Percentiles rank a stretch among this genome's conserved stretches.
Conservation (phyloP, 2,888 invertebrate genomes). For the Alloscopus bannaensis region DNA sequence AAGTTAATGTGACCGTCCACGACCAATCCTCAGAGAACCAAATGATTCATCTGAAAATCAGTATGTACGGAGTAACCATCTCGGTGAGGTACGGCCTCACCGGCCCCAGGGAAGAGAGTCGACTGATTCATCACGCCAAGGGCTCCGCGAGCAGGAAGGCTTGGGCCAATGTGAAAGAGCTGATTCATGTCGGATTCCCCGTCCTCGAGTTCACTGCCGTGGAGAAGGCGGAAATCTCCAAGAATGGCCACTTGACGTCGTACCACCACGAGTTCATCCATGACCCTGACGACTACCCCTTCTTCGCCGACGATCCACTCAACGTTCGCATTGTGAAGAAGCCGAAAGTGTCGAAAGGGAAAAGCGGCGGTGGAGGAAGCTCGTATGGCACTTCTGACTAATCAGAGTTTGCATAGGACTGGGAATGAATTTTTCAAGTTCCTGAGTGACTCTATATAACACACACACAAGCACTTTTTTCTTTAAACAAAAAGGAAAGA, state of each 20-base stretch:
- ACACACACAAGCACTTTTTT: no score
- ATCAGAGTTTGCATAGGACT: no score
- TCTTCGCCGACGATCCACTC: conserved; percentile 96
- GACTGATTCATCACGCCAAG: conserved; percentile 93
- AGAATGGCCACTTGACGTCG: conserved; percentile 87
- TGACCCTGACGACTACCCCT: conserved; percentile 91
- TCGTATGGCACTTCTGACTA: no score
- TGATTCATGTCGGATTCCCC: conserved; percentile 85
- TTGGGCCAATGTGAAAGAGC: conserved; percentile 94
- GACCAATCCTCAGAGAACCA: conserved; percentile 77
- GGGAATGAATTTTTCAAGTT: conserved; percentile 36
- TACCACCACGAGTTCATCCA: conserved; percentile 95
- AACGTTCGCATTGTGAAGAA: conserved; percentile 90
- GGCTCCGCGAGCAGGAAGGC: conserved; percentile 91
- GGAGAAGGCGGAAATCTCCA: conserved; percentile 92
- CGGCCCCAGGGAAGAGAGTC: conserved; percentile 90
- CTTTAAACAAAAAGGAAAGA: no score
- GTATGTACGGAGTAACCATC: conserved; percentile 91
- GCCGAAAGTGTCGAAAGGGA: conserved; percentile 55
- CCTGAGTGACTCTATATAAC: conserved; percentile 53
- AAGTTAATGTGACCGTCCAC: conserved; percentile 94
- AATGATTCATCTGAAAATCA: conserved; percentile 85
- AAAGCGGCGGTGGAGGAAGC: conserved; percentile 12
- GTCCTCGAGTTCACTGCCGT: conserved; percentile 90
- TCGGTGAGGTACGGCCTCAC: conserved; percentile 97